Percentiles rank a stretch among this genome's conserved stretches.
phyloP scores from a whole-genome alignment of 1,140 invertebrate genomes.

The Latrodectus geometricus region DNA sequence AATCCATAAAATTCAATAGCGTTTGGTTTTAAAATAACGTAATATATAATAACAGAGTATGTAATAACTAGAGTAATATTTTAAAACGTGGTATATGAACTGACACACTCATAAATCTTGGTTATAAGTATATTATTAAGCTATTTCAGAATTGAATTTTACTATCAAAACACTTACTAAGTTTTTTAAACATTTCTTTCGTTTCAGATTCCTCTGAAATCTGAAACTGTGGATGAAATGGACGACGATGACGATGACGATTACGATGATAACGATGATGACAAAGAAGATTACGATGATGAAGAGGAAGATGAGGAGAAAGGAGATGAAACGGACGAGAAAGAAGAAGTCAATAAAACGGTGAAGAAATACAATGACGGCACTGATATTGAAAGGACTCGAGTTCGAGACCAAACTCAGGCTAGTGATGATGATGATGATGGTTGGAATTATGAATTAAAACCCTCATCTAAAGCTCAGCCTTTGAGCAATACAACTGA shows the following conservation, averaged over 20 bases:
- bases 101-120: neutral
- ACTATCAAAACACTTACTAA: neutral
- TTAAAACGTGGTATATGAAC: neutral
- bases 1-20: no score
- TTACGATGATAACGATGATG: slow-evolving; percentile 8
- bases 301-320: slow-evolving; percentile 2
- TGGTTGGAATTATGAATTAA: neutral
- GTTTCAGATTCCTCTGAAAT: slow-evolving; percentile 33
- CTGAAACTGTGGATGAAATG: slow-evolving; percentile 6
- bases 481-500: neutral
- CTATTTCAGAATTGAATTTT: neutral
- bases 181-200: neutral
- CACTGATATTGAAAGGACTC: neutral
- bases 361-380: neutral
- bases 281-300: slow-evolving; percentile 10
- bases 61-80: neutral
- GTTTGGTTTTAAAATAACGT: no score
- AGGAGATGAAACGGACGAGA: neutral
- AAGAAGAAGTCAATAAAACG: neutral
- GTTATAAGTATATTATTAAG: neutral
- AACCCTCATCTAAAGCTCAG: neutral
- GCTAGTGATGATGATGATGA: neutral
- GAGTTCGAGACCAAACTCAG: neutral
- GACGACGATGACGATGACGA: slow-evolving; percentile 19
- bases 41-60: no score